Base-by-base conservation (phyloP, 2,888 invertebrate genomes). In the Panopea generosa region DNA sequence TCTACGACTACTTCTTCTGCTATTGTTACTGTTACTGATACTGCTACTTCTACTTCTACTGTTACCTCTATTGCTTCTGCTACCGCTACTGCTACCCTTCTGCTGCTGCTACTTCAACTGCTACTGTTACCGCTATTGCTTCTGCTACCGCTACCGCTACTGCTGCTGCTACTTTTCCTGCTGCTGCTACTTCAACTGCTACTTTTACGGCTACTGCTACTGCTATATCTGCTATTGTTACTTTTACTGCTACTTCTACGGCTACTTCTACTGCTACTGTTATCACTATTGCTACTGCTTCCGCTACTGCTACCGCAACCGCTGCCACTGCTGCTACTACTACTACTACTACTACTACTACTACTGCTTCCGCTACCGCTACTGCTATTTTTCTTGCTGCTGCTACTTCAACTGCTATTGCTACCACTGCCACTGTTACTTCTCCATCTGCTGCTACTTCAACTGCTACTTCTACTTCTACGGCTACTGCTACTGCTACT, bases 101-200 rank as follows among this genome's bases (percentile, higher is more conserved):
- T 53, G 29, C 52, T 40, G 52, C 63, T 49, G 24, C n/a, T 56
- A 56, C 56, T 56, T 3, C 63, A 38, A 52, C 63, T 53, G 29
- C 52, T 40, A 38, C 52, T 27, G 24, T 49, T 49, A 47, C 61
- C 29, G 45, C 49, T 29, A 61, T 49, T 49, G 18, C 27, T 27
- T n/a, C 49, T 61, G 22, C 61, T 61, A 14, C 61, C 47, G 26
- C 61, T 61, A 22, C 61, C 47, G 26, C 61, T 61, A 27, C 49
- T 61, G 20, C 61, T 61, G 26, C 61, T 61, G 33, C 47, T 61
- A 22, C 59, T 59, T 40, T 43, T 59, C 16, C 59, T 59, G 40
- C 43, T 49, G n/a, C 33, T 38, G n/a, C 43, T 59, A 20, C 59
- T 59, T 20, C 43, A 40, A 40, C 59, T 59, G 33, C 43, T 59